phyloP scores from a whole-genome alignment of 1,140 invertebrate genomes.

The Cephus cinctus region DNA sequence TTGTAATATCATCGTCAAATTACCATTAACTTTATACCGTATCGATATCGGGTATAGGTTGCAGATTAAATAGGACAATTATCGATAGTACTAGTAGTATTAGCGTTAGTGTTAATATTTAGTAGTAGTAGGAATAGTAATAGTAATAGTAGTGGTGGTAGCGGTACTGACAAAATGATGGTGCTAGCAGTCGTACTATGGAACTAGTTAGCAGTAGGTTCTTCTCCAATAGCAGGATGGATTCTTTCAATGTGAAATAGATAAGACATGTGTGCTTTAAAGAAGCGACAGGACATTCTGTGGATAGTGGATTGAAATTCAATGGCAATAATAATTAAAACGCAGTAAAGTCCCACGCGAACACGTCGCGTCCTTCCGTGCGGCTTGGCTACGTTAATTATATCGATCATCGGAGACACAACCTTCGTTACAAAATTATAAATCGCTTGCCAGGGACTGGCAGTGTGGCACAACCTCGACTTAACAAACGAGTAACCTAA shows the following conservation, averaged over 20 bases:
- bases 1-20: conserved; percentile 4
- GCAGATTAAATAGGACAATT: conserved; percentile 6
- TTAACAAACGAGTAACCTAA: conserved; percentile 43
- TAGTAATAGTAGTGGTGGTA: too few relatives aligned
- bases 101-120: too few relatives aligned
- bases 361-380: conserved; percentile 51
- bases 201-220: too few relatives aligned
- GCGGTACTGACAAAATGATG: too few relatives aligned
- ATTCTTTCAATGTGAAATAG: neutral
- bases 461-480: conserved; percentile 47
- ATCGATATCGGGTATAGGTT: neutral
- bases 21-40: neutral
- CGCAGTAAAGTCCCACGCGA: too few relatives aligned
- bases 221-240: neutral
- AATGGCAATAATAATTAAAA: too few relatives aligned
- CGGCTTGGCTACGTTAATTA: conserved; percentile 34
- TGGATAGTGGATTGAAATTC: too few relatives aligned
- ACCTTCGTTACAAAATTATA: conserved; percentile 53
- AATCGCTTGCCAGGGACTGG: conserved; percentile 35
- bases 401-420: conserved; percentile 36
- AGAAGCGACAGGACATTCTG: too few relatives aligned
- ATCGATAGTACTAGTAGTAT: too few relatives aligned
- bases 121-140: too few relatives aligned
- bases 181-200: too few relatives aligned
- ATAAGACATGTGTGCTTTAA: too few relatives aligned